Evolutionary conservation across 2,113 vertebrate genomes (phyloP).

Genomic region (Suricata suricatta): DNA sequence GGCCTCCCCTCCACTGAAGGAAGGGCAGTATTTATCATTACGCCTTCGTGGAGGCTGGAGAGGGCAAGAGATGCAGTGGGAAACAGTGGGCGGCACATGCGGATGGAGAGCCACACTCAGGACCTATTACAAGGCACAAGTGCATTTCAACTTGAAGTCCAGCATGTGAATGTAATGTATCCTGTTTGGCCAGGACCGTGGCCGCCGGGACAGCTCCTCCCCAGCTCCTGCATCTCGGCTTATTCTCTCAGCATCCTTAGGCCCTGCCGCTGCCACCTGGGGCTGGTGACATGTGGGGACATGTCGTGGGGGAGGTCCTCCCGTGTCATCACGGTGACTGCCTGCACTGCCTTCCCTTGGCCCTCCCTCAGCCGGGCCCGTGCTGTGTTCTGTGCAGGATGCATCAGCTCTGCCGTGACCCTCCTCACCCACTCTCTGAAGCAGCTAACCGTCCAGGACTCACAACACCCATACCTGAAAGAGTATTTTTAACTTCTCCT

Average conservation of each 20-base stretch:
- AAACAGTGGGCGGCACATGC: background rate
- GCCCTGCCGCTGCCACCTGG: no score
- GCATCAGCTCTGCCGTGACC: accelerated
- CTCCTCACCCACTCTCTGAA: background rate
- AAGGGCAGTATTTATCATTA: conserved; percentile 67
- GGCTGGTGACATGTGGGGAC: no score
- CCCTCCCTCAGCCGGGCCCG: background rate
- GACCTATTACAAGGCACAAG: background rate
- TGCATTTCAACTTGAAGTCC: conserved; percentile 6
- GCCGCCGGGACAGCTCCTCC: background rate
- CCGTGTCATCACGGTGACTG: accelerated
- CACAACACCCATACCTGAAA: accelerated
- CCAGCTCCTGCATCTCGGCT: accelerated
- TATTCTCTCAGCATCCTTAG: background rate
- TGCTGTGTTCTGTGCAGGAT: background rate
- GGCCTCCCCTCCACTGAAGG: conserved; percentile 52
- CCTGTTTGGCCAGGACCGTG: accelerated
- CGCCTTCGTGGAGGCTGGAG: conserved; percentile 22
- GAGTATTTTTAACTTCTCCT: background rate
- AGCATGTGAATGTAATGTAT: background rate
- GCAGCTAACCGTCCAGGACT: no score
- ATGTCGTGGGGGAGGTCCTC: accelerated
- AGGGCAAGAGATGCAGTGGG: conserved; percentile 16
- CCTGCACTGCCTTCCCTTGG: accelerated
- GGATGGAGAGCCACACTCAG: background rate